A percentile compares a stretch with the other conserved stretches of the same genome.
Conservation (phyloP, 2,113 vertebrate species). For the Alouatta palliata region DNA sequence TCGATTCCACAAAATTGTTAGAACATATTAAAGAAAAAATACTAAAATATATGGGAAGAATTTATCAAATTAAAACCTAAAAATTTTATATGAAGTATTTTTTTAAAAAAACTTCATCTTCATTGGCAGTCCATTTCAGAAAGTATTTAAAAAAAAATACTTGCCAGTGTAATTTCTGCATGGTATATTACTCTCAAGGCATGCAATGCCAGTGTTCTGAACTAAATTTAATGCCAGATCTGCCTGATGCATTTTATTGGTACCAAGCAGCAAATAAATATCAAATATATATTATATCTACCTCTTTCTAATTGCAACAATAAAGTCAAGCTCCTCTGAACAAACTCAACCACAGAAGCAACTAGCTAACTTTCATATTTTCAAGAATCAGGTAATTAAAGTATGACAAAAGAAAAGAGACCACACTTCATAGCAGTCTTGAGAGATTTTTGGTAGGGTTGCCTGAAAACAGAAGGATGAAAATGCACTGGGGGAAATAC, state of each 20-base stretch:
- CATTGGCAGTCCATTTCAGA: no score
- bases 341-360: background rate
- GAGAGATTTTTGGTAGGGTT: background rate
- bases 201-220: background rate
- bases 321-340: conserved; percentile 28
- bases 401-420: background rate
- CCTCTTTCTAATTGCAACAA: background rate
- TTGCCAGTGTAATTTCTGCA: background rate
- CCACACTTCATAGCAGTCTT: background rate
- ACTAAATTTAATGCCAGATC: background rate
- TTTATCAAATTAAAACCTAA: conserved; percentile 5
- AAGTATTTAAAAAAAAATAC: background rate
- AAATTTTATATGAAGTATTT: background rate
- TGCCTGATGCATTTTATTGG: background rate
- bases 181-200: background rate
- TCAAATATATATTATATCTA: background rate
- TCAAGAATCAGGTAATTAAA: background rate
- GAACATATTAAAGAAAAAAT: background rate
- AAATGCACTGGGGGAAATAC: background rate
- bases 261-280: conserved; percentile 4
- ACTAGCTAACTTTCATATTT: conserved; percentile 19
- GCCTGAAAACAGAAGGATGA: background rate
- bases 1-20: background rate
- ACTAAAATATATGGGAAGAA: background rate
- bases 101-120: background rate